Evolutionary conservation across 53 echinoderm and acorn worm species (phyloP).

Genomic region (Echinometra lucunter): DNA sequence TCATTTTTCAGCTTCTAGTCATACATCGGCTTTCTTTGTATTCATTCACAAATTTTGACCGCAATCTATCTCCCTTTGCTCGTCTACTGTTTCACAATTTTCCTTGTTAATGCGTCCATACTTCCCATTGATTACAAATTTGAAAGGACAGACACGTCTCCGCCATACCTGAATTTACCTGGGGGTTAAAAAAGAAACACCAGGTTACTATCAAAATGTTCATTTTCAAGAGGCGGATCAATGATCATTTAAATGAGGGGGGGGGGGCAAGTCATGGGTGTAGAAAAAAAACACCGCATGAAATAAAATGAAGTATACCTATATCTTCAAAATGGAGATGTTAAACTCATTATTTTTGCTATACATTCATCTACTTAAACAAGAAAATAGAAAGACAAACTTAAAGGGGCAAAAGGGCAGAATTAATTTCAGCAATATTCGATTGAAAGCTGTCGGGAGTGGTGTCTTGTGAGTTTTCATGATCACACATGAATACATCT

Average conservation of each 20-base stretch:
- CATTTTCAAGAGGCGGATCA: background rate
- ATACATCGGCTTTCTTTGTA: background rate
- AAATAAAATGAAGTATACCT: background rate
- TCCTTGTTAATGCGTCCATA: background rate
- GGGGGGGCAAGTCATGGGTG: too few species aligned
- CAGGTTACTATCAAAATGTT: background rate
- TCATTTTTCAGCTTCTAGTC: background rate
- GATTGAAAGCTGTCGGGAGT: too few species aligned
- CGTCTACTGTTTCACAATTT: conserved; percentile 42
- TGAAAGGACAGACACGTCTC: conserved; percentile 15
- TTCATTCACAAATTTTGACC: background rate
- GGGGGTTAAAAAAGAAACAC: background rate
- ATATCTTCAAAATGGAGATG: background rate
- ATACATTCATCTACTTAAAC: too few species aligned
- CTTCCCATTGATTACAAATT: background rate
- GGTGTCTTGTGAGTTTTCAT: too few species aligned
- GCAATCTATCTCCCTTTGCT: background rate
- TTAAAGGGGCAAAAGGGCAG: too few species aligned
- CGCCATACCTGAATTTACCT: background rate
- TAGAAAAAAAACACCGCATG: background rate
- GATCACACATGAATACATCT: too few species aligned
- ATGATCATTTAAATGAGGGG: background rate
- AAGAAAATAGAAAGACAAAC: too few species aligned
- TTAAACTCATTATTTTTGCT: too few species aligned
- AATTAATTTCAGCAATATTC: too few species aligned